Conservation (phyloP, 2,113 vertebrate genomes). For the Sminthopsis crassicaudata region DNA sequence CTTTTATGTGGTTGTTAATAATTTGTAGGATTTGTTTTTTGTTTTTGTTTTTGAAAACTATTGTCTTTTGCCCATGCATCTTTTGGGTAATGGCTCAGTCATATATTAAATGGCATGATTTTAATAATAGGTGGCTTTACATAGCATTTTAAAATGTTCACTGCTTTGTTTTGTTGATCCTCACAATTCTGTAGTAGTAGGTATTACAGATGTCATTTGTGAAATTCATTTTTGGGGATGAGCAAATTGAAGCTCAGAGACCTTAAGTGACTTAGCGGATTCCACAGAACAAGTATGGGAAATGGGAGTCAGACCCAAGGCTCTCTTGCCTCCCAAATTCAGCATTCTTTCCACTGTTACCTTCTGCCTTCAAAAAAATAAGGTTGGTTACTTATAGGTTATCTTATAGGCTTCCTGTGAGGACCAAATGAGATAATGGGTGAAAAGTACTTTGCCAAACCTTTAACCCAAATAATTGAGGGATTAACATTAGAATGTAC, state of each 20-base stretch:
- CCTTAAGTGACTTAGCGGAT: neutral
- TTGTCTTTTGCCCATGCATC: neutral
- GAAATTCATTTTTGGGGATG: neutral
- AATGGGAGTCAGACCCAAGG: neutral
- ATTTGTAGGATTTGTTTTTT: neutral
- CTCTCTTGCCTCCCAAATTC: neutral
- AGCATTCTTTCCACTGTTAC: neutral
- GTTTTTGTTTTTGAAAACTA: neutral
- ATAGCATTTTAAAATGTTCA: neutral
- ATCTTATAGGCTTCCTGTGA: neutral
- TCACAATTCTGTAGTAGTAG: neutral
- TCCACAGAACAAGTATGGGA: neutral
- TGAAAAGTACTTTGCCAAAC: neutral
- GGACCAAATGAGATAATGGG: neutral
- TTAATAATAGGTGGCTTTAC: neutral
- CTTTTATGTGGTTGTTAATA: neutral
- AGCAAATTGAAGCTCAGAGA: neutral
- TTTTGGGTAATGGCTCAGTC: neutral
- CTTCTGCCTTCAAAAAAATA: neutral
- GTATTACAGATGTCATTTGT: neutral
- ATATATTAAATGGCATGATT: neutral
- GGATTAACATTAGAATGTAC: neutral
- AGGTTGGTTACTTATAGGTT: neutral
- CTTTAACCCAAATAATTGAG: neutral
- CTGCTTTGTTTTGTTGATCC: neutral